Base-by-base conservation (phyloP, 53 echinoderm and acorn worm species). In the Echinarachnius parma region DNA sequence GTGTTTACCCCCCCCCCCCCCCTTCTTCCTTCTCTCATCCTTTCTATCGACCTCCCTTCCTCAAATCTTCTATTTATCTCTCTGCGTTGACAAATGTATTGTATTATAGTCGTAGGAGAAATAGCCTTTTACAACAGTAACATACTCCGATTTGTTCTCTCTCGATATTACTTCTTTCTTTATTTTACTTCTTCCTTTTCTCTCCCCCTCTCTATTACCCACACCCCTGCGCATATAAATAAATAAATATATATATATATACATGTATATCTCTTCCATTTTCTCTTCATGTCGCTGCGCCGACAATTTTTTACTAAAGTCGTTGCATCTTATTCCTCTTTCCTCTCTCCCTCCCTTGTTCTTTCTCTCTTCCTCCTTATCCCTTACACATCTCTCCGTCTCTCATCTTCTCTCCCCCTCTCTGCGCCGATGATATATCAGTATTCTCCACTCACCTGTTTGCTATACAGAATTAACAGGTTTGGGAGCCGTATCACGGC, bases 391-490 rank as follows among this genome's bases (percentile, higher is more conserved):
- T 25, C 58, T 58, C 58, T 8, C 30, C 13, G 4, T 58, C 31
- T 30, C 59, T 58, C 31, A 26, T 2, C 3, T 26, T 56, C 28
- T 27, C 1, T 57, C 58, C 14, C 34, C 33, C 35, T 28, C 20
- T 21, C 61, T 60, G 31, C 33, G 10, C 34, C 16, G 4, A 3
- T 21, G 4, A 28, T 31, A 31, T 33, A 28, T 9, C 35, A 31
- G 21, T 20, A 60, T 5, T 34, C 20, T 32, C 33, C 61, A 1
- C 34, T 33, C 61, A 34, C 61, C 24, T 24, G 42, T 62, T 62
- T 39, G 36, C 37, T 31, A 62, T 62, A 62, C 62, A 25, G 62
- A 62, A 62, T 62, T 62, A 62, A 62, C 62, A 62, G 62, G 62
- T 62, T 39, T n/a, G 44, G 22, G 0, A 39, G 34, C 36, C 42